Base-by-base conservation (phyloP, 1,140 invertebrate genomes). In the Manduca sexta region DNA sequence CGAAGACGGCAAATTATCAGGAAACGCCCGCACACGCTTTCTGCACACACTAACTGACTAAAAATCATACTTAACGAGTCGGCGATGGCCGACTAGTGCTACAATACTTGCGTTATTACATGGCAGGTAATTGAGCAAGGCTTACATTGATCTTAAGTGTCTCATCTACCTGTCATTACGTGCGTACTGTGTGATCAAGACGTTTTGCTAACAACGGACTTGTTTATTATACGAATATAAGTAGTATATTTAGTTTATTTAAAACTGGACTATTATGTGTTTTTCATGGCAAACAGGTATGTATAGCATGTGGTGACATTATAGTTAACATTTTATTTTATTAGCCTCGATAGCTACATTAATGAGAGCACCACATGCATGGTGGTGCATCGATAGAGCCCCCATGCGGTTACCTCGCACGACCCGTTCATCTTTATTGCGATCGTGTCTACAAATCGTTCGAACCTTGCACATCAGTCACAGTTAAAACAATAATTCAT, bases 11-110 rank as follows among this genome's bases (percentile, higher is more conserved):
- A 63, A 72, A 71, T 78, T 77, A 74, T 71, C 63, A 64, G 45
- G 58, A 63, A 65, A 64, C 72, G 60, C 64, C 63, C 48, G 62
- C 63, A 56, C 66, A 80, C 74, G 76, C 74, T 80, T 80, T 80
- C 76, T 80, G 76, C 64, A 70, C 76, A 77, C 73, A 52, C 45
- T 80, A 78, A 74, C 39, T 53, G 59, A 58, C 48, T 66, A 64
- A 75, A 55, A 69, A 70, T 69, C 56, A 70, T 68, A 71, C 56
- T 74, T 69, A 67, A 49, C 54, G 42, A 56, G 45, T 49, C 45
- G 45, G 37, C 42, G 46, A 59, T 52, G 41, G 59, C 53, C 48
- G 52, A 46, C 50, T 37, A 21, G 41, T 53, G 45, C 47, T 48
- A 56, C 52, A 53, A 59, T 56, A 46, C 18, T 49, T 41, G 7